Conservation (phyloP, 1,140 invertebrate species). For the silkworm (Bombyx mori) region DNA sequence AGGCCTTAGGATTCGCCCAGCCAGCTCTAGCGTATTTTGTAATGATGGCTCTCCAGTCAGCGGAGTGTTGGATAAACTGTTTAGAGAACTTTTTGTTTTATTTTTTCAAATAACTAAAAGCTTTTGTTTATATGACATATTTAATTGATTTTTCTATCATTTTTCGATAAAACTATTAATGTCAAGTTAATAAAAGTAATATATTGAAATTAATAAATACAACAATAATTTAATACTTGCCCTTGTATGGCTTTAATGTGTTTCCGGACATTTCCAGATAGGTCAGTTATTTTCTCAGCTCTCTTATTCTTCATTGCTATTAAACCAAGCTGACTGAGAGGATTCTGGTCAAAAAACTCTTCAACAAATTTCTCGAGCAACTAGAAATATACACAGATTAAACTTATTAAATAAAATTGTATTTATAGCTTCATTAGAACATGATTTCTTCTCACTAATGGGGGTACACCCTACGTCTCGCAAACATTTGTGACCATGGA, state of each 20-base stretch:
- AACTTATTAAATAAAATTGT: not conserved
- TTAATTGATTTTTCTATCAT: not conserved
- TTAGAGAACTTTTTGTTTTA: slow-evolving; percentile 86
- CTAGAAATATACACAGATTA: slow-evolving; percentile 74
- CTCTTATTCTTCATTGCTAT: slow-evolving; percentile 94
- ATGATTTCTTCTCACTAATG: too few relatives aligned
- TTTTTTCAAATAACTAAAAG: slow-evolving; percentile 6
- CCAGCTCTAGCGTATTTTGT: slow-evolving; percentile 94
- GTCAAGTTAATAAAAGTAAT: too few relatives aligned
- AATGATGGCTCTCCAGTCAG: slow-evolving; percentile 92
- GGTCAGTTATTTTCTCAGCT: slow-evolving; percentile 91
- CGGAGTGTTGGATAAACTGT: slow-evolving; percentile 72
- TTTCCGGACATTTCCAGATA: slow-evolving; percentile 88
- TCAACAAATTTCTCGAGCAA: slow-evolving; percentile 94
- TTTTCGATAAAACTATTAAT: not conserved
- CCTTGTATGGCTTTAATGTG: slow-evolving; percentile 79
- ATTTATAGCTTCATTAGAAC: not conserved
- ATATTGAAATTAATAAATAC: too few relatives aligned
- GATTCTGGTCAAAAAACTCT: slow-evolving; percentile 99
- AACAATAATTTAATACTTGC: slow-evolving; percentile 26
- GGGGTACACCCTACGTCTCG: too few relatives aligned
- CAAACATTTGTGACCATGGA: too few relatives aligned
- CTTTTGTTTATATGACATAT: not conserved
- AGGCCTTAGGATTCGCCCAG: slow-evolving; percentile 86
- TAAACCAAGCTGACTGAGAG: slow-evolving; percentile 96